Evolutionary conservation across 2,113 vertebrate genomes (phyloP).

Genomic region (Gopherus evgoodei): DNA sequence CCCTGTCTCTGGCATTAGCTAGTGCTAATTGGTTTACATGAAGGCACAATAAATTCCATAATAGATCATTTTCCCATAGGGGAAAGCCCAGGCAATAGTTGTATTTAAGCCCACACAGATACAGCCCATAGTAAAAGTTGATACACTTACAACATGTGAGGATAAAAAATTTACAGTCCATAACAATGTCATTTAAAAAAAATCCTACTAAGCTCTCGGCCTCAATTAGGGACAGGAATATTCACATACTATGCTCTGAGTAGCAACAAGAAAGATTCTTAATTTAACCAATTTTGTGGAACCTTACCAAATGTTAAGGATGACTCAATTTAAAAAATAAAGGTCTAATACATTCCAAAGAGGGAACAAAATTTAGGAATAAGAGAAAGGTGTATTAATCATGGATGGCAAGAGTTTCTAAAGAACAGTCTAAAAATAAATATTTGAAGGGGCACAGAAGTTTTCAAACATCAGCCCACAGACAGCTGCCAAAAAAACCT

Average conservation of each 20-base stretch:
- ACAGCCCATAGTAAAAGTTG: too few species aligned
- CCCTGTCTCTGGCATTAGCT: too few species aligned
- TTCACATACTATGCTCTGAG: neutral
- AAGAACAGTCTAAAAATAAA: neutral
- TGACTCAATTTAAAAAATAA: neutral
- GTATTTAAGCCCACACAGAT: neutral
- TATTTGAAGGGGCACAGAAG: neutral
- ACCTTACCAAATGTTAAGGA: neutral
- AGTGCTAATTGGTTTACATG: too few species aligned
- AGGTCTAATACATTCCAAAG: neutral
- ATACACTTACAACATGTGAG: too few species aligned
- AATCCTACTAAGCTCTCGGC: too few species aligned
- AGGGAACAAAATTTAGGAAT: neutral
- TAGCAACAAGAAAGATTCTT: neutral
- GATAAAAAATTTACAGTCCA: too few species aligned
- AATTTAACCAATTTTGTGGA: neutral
- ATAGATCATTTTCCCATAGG: neutral
- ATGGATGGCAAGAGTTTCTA: neutral
- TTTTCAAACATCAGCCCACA: neutral
- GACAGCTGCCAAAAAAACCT: neutral
- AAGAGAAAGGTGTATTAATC: neutral
- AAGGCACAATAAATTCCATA: neutral
- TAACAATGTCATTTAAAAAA: too few species aligned
- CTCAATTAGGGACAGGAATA: too few species aligned
- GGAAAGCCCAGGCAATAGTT: neutral